Conservation (phyloP, 1,140 invertebrate genomes). For the Watersipora subatra region DNA sequence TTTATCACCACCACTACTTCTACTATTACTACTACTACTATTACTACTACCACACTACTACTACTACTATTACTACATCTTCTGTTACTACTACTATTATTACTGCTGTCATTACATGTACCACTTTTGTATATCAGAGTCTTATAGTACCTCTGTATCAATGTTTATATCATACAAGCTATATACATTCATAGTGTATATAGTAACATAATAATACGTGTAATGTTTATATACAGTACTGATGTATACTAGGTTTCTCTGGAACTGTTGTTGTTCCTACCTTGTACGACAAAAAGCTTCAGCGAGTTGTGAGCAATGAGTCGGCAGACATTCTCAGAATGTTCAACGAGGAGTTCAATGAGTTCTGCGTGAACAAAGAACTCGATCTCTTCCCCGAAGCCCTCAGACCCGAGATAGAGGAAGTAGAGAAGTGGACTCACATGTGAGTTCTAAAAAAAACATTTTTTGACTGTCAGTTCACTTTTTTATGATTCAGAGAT, state of each 20-base stretch:
- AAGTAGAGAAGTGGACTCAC: constrained; percentile 26
- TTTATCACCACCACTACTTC: too few species aligned
- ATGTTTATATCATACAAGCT: too few species aligned
- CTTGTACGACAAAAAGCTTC: constrained; percentile 26
- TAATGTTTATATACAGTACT: background rate
- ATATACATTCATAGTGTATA: too few species aligned
- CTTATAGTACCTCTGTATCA: too few species aligned
- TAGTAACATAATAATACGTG: background rate
- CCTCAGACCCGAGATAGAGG: constrained; percentile 21
- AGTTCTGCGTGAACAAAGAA: constrained; percentile 21
- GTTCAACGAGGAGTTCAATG: constrained; percentile 31
- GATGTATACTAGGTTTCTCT: constrained; percentile 24
- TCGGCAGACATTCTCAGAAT: constrained; percentile 33
- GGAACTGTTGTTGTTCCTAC: constrained; percentile 24
- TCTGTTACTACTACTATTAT: too few species aligned
- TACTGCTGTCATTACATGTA: too few species aligned
- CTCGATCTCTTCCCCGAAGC: constrained; percentile 26
- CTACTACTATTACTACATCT: too few species aligned
- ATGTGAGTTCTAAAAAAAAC: constrained; percentile 18
- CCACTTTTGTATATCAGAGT: too few species aligned
- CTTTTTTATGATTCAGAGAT: too few species aligned
- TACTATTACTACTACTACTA: too few species aligned
- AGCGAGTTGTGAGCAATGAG: constrained; percentile 31
- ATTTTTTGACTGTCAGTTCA: too few species aligned
- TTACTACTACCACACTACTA: too few species aligned